Evolutionary conservation across 1,140 invertebrate genomes (phyloP), one percentile per base, ranked within the genome.

Genomic region (Rhynchophorus ferrugineus): DNA sequence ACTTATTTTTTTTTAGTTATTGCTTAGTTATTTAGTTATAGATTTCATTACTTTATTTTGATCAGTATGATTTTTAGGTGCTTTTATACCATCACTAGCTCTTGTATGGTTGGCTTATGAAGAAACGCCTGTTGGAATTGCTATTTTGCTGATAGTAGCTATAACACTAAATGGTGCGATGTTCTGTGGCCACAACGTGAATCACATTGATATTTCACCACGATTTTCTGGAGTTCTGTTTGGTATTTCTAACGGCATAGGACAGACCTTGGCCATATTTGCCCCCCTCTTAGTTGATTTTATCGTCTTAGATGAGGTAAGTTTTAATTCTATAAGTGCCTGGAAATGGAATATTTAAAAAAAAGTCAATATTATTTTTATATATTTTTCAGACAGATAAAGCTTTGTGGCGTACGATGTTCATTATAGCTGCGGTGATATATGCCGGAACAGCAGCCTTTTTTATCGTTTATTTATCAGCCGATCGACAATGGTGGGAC

Each of bases 241-340:
- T 79, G 84, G 87, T 3, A 73, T 90, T 17, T 86, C 84, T 19
- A 91, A 90, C 66, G 82, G 84, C 14, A 69, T 80, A 20, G 80
- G 84, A 0, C 89, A 87, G 53, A 61, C 84, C 2, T 77, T 82
- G 17, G 82, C 81, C 0, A 85, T 88, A 42, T 62, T 85, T 16
- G 83, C 82, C n/a, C 87, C 87, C 0, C 62, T 82, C 2, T 67
- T 79, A 1, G 79, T 81, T 9, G 78, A 82, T 0, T 68, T 75
- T 16, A 75, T 89, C 11, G 70, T 87, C 1, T 72, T 69, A 7
- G 75, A 86, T 54, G 64, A 72, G 43, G 84, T 87, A 70, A 61
- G 51, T 17, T 3, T 20, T 5, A 29, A 6, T 29, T 29, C 5
- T 29, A 6, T 29, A n/a, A n/a, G n/a, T n/a, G n/a, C n/a, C n/a